Evolutionary conservation across 2,888 invertebrate genomes (phyloP).

Genomic region (Caenorhabditis wallacei): DNA sequence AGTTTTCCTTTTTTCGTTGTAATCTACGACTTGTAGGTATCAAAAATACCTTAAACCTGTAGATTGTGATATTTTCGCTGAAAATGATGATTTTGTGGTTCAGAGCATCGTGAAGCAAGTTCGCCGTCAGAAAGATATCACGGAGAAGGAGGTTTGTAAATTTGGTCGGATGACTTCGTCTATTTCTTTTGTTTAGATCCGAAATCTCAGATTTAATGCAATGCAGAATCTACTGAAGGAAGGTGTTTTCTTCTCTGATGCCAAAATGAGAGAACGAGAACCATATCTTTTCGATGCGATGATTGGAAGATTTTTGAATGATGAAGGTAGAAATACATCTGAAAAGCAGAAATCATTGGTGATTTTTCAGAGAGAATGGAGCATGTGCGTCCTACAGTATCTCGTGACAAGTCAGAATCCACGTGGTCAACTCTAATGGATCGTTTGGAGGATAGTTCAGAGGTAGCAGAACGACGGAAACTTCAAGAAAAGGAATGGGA

Average conservation of each 20-base stretch:
- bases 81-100: slow-evolving; percentile 60
- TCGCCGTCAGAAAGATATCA: slow-evolving; percentile 8
- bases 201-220: slow-evolving; percentile 77
- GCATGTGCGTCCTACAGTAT: slow-evolving; percentile 76
- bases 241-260: slow-evolving; percentile 90
- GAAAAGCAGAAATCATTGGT: too few species aligned
- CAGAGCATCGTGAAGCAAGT: slow-evolving; percentile 60
- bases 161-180: neutral
- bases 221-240: slow-evolving; percentile 72
- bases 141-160: slow-evolving; percentile 34
- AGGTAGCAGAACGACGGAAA: slow-evolving; percentile 72
- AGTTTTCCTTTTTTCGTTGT: neutral
- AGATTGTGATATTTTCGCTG: slow-evolving; percentile 67
- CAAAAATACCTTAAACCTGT: slow-evolving; percentile 63
- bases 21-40: slow-evolving; percentile 60
- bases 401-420: slow-evolving; percentile 52
- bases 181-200: slow-evolving; percentile 42
- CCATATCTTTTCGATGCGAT: slow-evolving; percentile 93
- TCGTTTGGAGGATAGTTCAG: slow-evolving; percentile 74
- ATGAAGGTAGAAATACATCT: slow-evolving; percentile 85
- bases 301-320: slow-evolving; percentile 91
- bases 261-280: slow-evolving; percentile 94
- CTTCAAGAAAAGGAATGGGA: slow-evolving; percentile 72
- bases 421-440: slow-evolving; percentile 74
- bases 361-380: slow-evolving; percentile 69